Base-by-base conservation (phyloP, 2,888 invertebrate genomes). In the Hemicrepidius hirtus region DNA sequence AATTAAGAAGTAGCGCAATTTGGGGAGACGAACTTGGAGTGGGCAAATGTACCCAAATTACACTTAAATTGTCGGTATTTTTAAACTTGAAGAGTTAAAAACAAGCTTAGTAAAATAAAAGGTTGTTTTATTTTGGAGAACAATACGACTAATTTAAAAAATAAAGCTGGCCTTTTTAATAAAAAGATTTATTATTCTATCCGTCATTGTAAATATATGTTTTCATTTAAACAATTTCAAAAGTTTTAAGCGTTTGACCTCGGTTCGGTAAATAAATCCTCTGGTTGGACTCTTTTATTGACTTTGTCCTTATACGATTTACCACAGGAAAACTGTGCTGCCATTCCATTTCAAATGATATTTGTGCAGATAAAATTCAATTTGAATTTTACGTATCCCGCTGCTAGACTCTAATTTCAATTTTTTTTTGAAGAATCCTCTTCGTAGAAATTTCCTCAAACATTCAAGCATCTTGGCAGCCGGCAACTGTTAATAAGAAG, bases 21-120 rank as follows among this genome's bases (percentile, higher is more conserved):
- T 46, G 12, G 12, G 20, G 49, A n/a, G n/a, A 21, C 49, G 49
- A 49, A 20, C 9, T n/a, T 12, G 21, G 4, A 12, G 49, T 24
- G 53, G 32, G 53, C 53, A 53, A 53, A 53, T 49, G 21, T 18
- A 46, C 28, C 16, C 2, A 12, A 55, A 55, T 55, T 37, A 37
- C 28, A 7, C 18, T 24, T 28, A 12, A 28, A 28, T 18, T 57
- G 18, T n/a, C 37, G 55, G 12, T 37, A 37, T 37, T 57, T 55
- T 37, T 37, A 18, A 20, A 57, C 40, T 35, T 40, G 18, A 20
- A 20, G 4, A 18, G 3, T 35, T 57, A 20, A 46, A 46, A 20
- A 18, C 18, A 40, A 18, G 57, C 57, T 21, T 32, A 46, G 20
- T 2, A 40, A 49, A n/a, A 21, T 12, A 20, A 10, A 21, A 49